Evolutionary conservation across 2,888 invertebrate genomes (phyloP).

Genomic region (Octonoba sinensis): DNA sequence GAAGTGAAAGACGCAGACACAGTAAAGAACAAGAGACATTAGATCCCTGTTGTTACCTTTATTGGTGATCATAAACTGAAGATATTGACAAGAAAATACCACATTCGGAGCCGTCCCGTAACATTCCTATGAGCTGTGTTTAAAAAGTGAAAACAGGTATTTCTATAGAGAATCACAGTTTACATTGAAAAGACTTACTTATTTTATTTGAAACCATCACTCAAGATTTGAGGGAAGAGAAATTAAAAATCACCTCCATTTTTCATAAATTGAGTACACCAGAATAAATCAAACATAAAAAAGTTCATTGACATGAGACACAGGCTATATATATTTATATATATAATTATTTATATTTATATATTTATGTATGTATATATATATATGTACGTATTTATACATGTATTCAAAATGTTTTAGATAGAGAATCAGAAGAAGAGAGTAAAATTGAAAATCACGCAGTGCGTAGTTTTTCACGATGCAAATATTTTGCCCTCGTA

Average conservation of each 20-base stretch:
- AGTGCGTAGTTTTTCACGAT: conserved; percentile 59
- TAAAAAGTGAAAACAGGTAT: conserved; percentile 49
- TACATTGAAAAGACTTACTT: neutral
- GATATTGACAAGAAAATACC: conserved; percentile 59
- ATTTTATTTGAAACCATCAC: no score
- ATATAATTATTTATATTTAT: neutral
- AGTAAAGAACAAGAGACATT: neutral
- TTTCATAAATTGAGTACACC: no score
- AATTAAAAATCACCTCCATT: no score
- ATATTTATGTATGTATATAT: no score
- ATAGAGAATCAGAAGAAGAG: conserved; percentile 9
- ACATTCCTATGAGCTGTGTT: conserved; percentile 43
- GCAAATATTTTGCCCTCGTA: conserved; percentile 62
- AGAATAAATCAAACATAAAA: no score
- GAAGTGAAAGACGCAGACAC: conserved; percentile 9
- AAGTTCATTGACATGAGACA: conserved; percentile 5
- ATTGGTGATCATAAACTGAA: conserved; percentile 61
- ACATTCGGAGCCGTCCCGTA: conserved; percentile 32
- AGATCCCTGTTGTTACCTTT: conserved; percentile 47
- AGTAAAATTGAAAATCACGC: conserved; percentile 44
- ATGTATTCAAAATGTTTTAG: no score
- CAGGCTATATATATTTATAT: conserved; percentile 29
- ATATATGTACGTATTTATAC: no score
- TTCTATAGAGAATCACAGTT: conserved; percentile 58
- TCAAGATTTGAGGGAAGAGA: no score